Evolutionary conservation across 2,888 invertebrate species (phyloP).

Genomic region (Tenthredo distinguenda): DNA sequence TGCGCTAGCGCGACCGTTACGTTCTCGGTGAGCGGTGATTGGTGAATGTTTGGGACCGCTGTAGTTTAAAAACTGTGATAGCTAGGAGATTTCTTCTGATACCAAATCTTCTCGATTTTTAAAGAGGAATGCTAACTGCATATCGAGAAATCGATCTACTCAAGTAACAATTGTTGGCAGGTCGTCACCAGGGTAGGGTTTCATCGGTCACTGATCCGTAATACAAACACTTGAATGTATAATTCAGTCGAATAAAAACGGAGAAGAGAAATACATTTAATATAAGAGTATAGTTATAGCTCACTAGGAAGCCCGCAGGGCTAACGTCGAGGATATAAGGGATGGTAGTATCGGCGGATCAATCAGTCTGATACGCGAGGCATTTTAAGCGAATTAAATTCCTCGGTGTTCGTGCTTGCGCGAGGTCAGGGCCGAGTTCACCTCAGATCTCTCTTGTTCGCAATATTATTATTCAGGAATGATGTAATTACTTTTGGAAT

Average conservation of each 20-base stretch:
- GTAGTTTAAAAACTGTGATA: neutral
- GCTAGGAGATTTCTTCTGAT: slow-evolving; percentile 38
- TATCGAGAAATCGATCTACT: neutral
- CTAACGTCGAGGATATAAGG: slow-evolving; percentile 10
- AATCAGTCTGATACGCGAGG: slow-evolving; percentile 46
- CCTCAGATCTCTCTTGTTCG: slow-evolving; percentile 13
- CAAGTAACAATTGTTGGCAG: slow-evolving; percentile 20
- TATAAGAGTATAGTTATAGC: neutral
- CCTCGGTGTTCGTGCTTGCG: slow-evolving; percentile 20
- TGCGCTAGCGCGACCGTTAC: neutral
- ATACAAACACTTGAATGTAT: slow-evolving; percentile 13
- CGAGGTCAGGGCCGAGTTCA: slow-evolving; percentile 22
- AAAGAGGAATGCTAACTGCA: neutral
- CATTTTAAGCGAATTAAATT: slow-evolving; percentile 49
- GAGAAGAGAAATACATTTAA: neutral
- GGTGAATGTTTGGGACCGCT: neutral
- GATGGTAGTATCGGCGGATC: slow-evolving; percentile 34
- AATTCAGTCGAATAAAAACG: slow-evolving; percentile 2
- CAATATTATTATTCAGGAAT: neutral
- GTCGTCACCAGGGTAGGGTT: slow-evolving; percentile 53
- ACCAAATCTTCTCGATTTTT: neutral
- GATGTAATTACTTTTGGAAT: neutral
- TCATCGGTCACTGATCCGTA: slow-evolving; percentile 59
- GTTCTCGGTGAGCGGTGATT: neutral
- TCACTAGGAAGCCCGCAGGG: slow-evolving; percentile 11